Conservation (phyloP, 1,140 invertebrate genomes). For the Leptinotarsa defecta region DNA sequence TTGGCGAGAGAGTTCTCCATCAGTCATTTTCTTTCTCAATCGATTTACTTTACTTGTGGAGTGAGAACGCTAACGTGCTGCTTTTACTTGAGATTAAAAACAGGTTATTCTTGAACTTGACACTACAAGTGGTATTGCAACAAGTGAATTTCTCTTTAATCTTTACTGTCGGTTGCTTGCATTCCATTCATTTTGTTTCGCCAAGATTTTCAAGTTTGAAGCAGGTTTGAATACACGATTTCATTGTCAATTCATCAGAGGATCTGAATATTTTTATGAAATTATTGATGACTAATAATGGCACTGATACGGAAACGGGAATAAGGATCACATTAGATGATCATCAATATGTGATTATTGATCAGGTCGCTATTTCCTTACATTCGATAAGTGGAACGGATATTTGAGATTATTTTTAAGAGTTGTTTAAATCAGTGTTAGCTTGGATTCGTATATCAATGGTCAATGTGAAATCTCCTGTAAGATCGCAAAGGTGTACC, state of each 20-base stretch:
- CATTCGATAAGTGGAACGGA: not conserved
- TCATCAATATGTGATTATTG: too few species aligned
- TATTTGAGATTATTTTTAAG: constrained; percentile 2
- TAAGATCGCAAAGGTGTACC: too few species aligned
- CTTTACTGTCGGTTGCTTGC: not conserved
- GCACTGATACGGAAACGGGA: not conserved
- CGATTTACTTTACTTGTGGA: constrained; percentile 1
- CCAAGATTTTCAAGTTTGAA: not conserved
- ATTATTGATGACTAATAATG: too few species aligned
- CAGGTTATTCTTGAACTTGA: constrained; percentile 8
- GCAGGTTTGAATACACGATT: too few species aligned
- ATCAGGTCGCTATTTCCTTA: constrained; percentile 1
- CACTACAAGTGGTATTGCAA: constrained; percentile 13
- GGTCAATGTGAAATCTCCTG: too few species aligned
- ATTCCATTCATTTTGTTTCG: not conserved
- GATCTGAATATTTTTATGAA: too few species aligned
- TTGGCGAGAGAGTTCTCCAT: not conserved
- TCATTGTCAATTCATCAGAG: too few species aligned
- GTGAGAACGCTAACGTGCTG: not conserved
- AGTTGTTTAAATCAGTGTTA: too few species aligned
- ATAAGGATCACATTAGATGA: not conserved
- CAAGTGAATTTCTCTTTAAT: constrained; percentile 11
- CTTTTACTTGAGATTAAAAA: constrained; percentile 14
- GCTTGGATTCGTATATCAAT: too few species aligned
- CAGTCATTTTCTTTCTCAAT: not conserved